phyloP scores from a whole-genome alignment of 2,888 invertebrate genomes.

The Eupithecia exiguata region DNA sequence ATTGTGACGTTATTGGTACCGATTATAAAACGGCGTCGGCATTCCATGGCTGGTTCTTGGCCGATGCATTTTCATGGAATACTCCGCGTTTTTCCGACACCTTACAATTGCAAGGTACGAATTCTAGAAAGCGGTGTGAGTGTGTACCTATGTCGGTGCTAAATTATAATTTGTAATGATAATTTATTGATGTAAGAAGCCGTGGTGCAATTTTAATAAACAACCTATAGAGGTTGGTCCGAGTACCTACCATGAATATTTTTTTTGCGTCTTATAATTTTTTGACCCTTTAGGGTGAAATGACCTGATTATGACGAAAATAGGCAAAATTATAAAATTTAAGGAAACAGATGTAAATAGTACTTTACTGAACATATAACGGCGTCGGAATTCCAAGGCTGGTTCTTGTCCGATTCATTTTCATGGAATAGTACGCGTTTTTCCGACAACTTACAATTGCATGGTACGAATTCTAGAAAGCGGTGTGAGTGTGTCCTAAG shows the following conservation, averaged over 20 bases:
- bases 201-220: not conserved
- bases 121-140: slow-evolving; percentile 76
- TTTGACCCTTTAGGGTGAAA: not conserved
- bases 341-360: no score
- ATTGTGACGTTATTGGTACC: slow-evolving; percentile 62
- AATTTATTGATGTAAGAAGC: slow-evolving; percentile 23
- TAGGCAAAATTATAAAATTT: not conserved
- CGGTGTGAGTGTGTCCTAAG: slow-evolving; percentile 42
- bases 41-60: slow-evolving; percentile 79
- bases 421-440: slow-evolving; percentile 81
- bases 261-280: no score
- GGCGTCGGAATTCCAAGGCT: slow-evolving; percentile 74
- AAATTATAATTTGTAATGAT: slow-evolving; percentile 58
- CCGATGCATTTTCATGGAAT: slow-evolving; percentile 81
- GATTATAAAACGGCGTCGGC: slow-evolving; percentile 70
- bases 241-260: no score
- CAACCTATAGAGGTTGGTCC: not conserved
- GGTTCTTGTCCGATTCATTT: slow-evolving; percentile 81
- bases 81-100: slow-evolving; percentile 81
- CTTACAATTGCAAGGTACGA: slow-evolving; percentile 80
- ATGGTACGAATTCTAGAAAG: slow-evolving; percentile 82
- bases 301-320: not conserved
- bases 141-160: slow-evolving; percentile 22
- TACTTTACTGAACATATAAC: slow-evolving; percentile 69
- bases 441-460: slow-evolving; percentile 82